Percentiles rank a stretch among this genome's conserved stretches.
Conservation (phyloP, 1,140 invertebrate genomes). For the Drosophila sproati region DNA sequence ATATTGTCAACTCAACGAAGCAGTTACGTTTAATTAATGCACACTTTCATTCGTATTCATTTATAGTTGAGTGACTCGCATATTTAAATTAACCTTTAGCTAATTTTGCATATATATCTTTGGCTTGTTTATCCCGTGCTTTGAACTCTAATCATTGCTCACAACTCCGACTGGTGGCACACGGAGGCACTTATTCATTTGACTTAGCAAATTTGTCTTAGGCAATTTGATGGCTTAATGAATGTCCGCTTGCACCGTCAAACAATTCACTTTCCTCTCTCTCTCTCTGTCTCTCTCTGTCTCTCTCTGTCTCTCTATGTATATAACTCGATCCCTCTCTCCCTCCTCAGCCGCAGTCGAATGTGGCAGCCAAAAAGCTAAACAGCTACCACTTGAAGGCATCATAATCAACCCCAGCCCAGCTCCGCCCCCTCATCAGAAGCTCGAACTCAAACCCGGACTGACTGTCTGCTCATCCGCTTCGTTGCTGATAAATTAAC, state of each 20-base stretch:
- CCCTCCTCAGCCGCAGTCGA: conserved; percentile 20
- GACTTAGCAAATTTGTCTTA: conserved; percentile 77
- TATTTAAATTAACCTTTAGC: conserved; percentile 2
- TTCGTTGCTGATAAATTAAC: conserved; percentile 81
- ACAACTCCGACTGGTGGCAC: conserved; percentile 3
- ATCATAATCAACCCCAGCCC: conserved; percentile 57
- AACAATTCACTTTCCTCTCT: conserved; percentile 31
- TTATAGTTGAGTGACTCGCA: not conserved
- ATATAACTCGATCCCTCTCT: too few relatives aligned
- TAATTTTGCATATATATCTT: conserved; percentile 5
- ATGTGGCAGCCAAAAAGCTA: conserved; percentile 71
- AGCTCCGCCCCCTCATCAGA: not conserved
- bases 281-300: too few relatives aligned
- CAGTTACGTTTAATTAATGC: too few relatives aligned
- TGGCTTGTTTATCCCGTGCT: conserved; percentile 10
- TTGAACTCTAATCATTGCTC: conserved; percentile 5
- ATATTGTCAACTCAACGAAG: too few relatives aligned
- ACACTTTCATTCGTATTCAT: not conserved
- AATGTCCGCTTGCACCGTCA: conserved; percentile 64
- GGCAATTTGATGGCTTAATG: conserved; percentile 80
- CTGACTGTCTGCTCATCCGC: conserved; percentile 73
- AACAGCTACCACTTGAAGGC: conserved; percentile 46
- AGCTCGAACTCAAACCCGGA: not conserved
- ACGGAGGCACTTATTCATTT: conserved; percentile 69
- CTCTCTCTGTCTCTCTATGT: too few relatives aligned